A percentile compares a stretch with the other conserved stretches of the same genome.
Conservation (phyloP, 1,140 invertebrate genomes). For the Drosophila punjabiensis region DNA sequence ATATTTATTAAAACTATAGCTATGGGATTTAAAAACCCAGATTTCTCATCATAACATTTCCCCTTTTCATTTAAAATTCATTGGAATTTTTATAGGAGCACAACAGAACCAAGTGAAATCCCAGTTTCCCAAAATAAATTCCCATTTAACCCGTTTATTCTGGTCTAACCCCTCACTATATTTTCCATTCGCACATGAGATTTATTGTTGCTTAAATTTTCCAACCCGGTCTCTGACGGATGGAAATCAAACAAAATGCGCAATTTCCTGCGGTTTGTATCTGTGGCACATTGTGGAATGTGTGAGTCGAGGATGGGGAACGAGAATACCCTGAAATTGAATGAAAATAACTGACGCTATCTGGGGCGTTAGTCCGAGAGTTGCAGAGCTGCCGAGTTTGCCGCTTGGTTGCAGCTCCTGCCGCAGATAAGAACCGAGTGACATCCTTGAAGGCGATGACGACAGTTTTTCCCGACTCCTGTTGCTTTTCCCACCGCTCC, state of each 20-base stretch:
- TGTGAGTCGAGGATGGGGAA: neutral
- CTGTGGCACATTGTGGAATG: slow-evolving; percentile 21
- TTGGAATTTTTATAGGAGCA: neutral
- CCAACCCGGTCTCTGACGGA: slow-evolving; percentile 23
- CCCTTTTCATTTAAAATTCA: neutral
- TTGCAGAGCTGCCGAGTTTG: slow-evolving; percentile 39
- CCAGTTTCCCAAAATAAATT: slow-evolving; percentile 1
- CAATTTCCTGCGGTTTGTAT: slow-evolving; percentile 41
- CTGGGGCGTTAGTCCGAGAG: slow-evolving; percentile 44
- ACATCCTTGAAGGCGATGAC: slow-evolving; percentile 65
- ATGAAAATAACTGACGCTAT: slow-evolving; percentile 77
- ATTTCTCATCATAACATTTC: neutral
- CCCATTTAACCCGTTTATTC: slow-evolving; percentile 13
- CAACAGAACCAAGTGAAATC: neutral
- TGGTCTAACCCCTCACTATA: slow-evolving; percentile 9
- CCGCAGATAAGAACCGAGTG: slow-evolving; percentile 66
- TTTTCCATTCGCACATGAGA: slow-evolving; percentile 20
- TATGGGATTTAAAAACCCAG: accelerated
- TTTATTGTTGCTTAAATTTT: slow-evolving; percentile 31
- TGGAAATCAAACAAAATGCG: slow-evolving; percentile 52
- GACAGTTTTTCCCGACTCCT: slow-evolving; percentile 52
- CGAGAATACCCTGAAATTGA: slow-evolving; percentile 52
- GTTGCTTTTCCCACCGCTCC: neutral
- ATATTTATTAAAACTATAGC: neutral
- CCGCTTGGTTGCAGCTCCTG: slow-evolving; percentile 32